These are phyloP conservation scores for Hippoglossus stenolepis DNA, from an alignment of 2,113 vertebrate species.

Conservation along the genomic window DNA sequence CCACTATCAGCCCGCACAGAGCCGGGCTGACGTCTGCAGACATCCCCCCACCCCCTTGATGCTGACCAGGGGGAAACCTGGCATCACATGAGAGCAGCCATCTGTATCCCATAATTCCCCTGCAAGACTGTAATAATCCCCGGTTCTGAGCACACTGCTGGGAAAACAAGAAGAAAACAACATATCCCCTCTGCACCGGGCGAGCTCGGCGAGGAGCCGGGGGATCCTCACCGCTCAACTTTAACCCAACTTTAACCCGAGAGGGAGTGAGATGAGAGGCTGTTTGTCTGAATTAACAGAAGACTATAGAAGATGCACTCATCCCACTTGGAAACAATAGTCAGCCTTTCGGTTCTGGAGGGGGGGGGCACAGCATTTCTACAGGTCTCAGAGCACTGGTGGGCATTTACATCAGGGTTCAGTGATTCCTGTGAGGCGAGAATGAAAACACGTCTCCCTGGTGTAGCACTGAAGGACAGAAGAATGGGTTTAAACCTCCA, in stretches of 20 bases:
- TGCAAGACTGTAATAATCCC: constrained; percentile 73
- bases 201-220: constrained; percentile 6
- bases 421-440: background rate
- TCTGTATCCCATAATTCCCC: constrained; percentile 73
- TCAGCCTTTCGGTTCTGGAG: background rate
- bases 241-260: background rate
- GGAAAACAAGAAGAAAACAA: constrained; percentile 49
- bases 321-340: constrained; percentile 36
- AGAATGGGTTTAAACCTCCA: background rate
- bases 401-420: background rate
- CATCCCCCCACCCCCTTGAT: constrained; percentile 27
- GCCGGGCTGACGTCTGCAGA: constrained; percentile 21
- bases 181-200: constrained; percentile 18
- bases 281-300: background rate
- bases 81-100: constrained; percentile 73
- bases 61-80: constrained; percentile 56
- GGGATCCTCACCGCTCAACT: background rate
- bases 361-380: constrained; percentile 7
- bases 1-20: too few species aligned
- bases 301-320: constrained; percentile 4
- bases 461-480: background rate
- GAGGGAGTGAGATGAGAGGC: background rate
- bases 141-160: constrained; percentile 45
- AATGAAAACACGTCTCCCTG: background rate
- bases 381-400: background rate